Evolutionary conservation across 2,113 vertebrate genomes (phyloP).

Genomic region (Chauna torquata): DNA sequence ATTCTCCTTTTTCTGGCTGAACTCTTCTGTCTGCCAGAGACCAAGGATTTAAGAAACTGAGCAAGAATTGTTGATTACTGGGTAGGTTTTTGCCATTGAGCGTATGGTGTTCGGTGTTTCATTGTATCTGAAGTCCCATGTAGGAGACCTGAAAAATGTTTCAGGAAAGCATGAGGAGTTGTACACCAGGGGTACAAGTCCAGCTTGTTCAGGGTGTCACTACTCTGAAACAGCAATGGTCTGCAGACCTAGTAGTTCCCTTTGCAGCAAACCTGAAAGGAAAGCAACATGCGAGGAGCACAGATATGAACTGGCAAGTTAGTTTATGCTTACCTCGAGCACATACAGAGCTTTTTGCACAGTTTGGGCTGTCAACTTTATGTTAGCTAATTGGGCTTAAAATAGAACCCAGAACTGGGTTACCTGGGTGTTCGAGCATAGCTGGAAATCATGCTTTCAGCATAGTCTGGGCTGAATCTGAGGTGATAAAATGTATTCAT

Average conservation of each 20-base stretch:
- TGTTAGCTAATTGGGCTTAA: not conserved
- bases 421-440: not conserved
- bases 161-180: not conserved
- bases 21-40: not conserved
- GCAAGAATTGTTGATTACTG: not conserved
- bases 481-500: not conserved
- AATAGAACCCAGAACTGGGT: not conserved
- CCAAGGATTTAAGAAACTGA: not conserved
- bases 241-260: not conserved
- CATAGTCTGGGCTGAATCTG: not conserved
- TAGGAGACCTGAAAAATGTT: not conserved
- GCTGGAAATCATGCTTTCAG: not conserved
- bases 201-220: not conserved
- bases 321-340: not conserved
- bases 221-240: not conserved
- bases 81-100: not conserved
- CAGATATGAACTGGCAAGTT: not conserved
- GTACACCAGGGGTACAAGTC: not conserved
- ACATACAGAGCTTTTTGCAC: not conserved
- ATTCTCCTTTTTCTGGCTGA: not conserved
- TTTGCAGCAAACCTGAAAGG: not conserved
- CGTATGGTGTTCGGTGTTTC: not conserved
- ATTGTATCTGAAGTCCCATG: not conserved
- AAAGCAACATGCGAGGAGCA: not conserved
- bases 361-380: not conserved